These are phyloP conservation scores for Ovibos moschatus DNA, from an alignment of 2,113 vertebrate species.

Conservation along the genomic window DNA sequence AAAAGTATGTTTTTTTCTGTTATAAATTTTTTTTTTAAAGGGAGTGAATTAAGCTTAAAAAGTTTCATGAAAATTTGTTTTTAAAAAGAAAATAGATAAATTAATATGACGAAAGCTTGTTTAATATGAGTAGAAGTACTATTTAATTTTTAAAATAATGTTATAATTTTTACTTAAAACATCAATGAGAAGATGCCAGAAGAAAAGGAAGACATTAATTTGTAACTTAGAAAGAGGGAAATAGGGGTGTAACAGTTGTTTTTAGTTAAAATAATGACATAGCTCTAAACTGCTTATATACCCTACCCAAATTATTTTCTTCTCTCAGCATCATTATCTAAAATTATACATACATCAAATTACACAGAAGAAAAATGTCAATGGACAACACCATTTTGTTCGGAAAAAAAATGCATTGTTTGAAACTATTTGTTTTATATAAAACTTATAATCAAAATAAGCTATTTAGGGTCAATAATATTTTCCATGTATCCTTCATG, in stretches of 20 bases:
- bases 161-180: neutral
- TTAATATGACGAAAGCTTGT: neutral
- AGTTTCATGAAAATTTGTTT: neutral
- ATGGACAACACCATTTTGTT: neutral
- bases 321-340: neutral
- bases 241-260: neutral
- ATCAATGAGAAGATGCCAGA: neutral
- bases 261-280: neutral
- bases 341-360: neutral
- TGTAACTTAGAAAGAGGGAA: neutral
- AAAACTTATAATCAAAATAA: neutral
- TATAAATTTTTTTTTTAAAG: neutral
- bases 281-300: neutral
- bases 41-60: neutral
- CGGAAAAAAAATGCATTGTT: neutral
- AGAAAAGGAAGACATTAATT: neutral
- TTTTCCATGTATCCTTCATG: slow-evolving; percentile 4
- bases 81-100: neutral
- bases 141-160: neutral
- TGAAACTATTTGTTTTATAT: neutral
- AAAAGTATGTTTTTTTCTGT: neutral
- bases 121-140: neutral
- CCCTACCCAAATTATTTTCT: neutral
- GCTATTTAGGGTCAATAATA: neutral
- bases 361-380: neutral